Percentiles rank a stretch among this genome's conserved stretches.
phyloP scores from a whole-genome alignment of 2,888 invertebrate species.

The Corbicula japonica region DNA sequence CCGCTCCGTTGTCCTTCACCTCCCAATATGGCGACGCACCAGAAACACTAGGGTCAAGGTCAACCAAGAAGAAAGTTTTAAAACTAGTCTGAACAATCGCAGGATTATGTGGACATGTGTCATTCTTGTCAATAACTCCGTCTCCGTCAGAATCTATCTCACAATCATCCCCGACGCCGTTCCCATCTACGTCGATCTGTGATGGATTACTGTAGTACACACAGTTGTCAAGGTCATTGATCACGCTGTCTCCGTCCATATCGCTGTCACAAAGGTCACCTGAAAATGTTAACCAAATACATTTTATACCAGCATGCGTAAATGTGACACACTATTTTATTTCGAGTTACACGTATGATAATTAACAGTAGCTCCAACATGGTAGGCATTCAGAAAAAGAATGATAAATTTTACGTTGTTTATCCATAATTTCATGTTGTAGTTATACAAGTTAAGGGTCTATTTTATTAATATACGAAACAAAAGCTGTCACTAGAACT shows the following conservation, averaged over 20 bases:
- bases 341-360: too few relatives aligned
- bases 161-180: conserved; percentile 94
- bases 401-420: too few relatives aligned
- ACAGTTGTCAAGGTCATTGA: conserved; percentile 94
- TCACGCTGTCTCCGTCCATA: conserved; percentile 89
- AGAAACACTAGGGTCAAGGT: conserved; percentile 66
- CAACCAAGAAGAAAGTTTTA: conserved; percentile 61
- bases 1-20: conserved; percentile 69
- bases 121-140: conserved; percentile 91
- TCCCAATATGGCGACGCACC: conserved; percentile 63
- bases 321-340: too few relatives aligned
- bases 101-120: conserved; percentile 92
- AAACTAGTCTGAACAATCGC: conserved; percentile 67
- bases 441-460: too few relatives aligned
- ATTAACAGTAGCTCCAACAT: too few relatives aligned
- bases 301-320: too few relatives aligned
- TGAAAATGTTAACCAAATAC: conserved; percentile 57
- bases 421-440: too few relatives aligned
- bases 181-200: conserved; percentile 94
- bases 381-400: too few relatives aligned
- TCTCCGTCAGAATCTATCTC: conserved; percentile 95
- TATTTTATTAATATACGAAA: too few relatives aligned
- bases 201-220: conserved; percentile 88
- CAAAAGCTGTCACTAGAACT: too few relatives aligned
- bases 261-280: conserved; percentile 87